Evolutionary conservation across 2,888 invertebrate genomes (phyloP), one percentile per base, ranked within the genome.

Genomic region (Seira musarum): DNA sequence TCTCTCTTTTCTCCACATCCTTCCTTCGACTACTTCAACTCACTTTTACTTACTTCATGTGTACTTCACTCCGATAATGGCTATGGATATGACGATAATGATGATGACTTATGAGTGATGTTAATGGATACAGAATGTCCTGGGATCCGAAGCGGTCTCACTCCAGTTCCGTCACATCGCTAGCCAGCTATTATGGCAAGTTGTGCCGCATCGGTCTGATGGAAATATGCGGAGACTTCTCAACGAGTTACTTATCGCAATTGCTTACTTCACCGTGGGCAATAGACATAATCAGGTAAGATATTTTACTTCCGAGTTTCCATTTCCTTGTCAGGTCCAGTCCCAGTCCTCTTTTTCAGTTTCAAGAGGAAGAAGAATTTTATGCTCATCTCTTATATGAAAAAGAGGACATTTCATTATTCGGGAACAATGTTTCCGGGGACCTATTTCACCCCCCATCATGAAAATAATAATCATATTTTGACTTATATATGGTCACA

Each of bases 141-240:
- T 97, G 78, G 94, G 94, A 24, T 93, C 94, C 15, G 96, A 96
- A 89, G 95, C 95, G 0, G 93, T 94, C 25, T 95, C 94, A 2
- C 90, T 96, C 53, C 96, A 96, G 89, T 95, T 96, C 90, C 92
- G 96, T 0, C 94, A 96, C 87, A 95, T 96, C 69, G 93, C 94
- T 46, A 94, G 94, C 79, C 93, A 95, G 87, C 90, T 96, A 73
- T 91, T 96, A 84, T 94, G 94, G 90, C 91, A 89, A 88, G 91
- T 88, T 83, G 91, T 88, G 86, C 91, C 92, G 86, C 90, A 91
- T 88, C 86, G 88, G 53, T 83, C 82, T 2, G 78, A 84, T 72
- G 84, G 85, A 8, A 85, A 87, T 57, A 86, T 87, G 65, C 63
- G 83, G 24, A 84, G 86, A 87, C 92, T 96, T 86, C 92, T 96